Percentiles rank a stretch among this genome's conserved stretches.
These are phyloP conservation scores for Laticauda colubrina DNA, from an alignment of 2,113 vertebrate species.

Conservation along the genomic window DNA sequence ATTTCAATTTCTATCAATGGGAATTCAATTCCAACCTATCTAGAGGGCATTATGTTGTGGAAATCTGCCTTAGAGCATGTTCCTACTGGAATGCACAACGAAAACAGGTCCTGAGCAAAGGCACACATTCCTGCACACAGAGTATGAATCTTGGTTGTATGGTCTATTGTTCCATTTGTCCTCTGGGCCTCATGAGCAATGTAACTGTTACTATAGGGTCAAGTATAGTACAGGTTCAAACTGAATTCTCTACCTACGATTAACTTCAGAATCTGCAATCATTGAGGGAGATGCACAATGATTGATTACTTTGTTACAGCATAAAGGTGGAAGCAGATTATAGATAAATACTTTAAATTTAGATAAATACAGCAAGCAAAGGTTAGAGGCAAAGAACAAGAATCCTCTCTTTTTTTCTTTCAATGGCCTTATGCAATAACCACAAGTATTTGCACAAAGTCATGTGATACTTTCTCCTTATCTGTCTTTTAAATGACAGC, in stretches of 20 bases:
- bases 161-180: neutral
- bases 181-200: neutral
- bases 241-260: neutral
- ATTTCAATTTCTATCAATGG: neutral
- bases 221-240: neutral
- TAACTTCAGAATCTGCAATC: neutral
- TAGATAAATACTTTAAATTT: slow-evolving; percentile 7
- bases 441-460: neutral
- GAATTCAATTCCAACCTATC: neutral
- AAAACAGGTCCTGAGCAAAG: neutral
- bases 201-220: neutral
- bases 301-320: slow-evolving; percentile 15
- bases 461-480: slow-evolving; percentile 5
- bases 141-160: neutral
- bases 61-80: neutral
- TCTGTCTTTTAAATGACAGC: slow-evolving; percentile 13
- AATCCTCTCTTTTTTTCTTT: neutral
- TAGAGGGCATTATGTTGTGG: neutral
- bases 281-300: slow-evolving; percentile 7
- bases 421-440: slow-evolving; percentile 8
- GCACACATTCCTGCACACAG: neutral
- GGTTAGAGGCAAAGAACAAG: neutral
- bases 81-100: neutral
- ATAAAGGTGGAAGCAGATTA: slow-evolving; percentile 6
- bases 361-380: neutral